Base-by-base conservation (phyloP, 2,888 invertebrate species). In the Agrotis exclamationis region DNA sequence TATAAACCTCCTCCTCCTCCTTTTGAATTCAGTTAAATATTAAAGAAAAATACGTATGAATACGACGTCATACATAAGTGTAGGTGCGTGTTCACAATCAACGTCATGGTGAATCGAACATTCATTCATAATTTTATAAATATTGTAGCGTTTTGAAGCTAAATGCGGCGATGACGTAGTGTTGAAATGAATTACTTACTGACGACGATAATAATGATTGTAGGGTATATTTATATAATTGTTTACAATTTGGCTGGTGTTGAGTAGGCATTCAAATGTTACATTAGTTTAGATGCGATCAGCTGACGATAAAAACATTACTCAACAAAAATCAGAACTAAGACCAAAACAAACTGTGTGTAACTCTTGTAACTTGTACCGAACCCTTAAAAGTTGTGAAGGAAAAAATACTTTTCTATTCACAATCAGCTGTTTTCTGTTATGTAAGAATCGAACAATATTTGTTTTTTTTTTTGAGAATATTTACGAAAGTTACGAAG, bases 91-190 rank as follows among this genome's bases (percentile, higher is more conserved):
- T 67, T 60, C 24, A 58, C 33, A 59, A 64, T 63, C 39, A 48
- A 58, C 63, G 60, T 72, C 65, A 67, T 54, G 45, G 14, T 64
- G 24, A 53, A 33, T 63, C 60, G 28, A 70, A 64, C 48, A 14
- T 67, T 70, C 56, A 78, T 82, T 78, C 63, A 78, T 64, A 67
- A 67, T 60, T 71, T 50, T 6, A 33, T 54, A 51, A 63, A 50
- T 79, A 57, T 80, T 63, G 11, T 58, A 20, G 53, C 18, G 54
- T 63, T 60, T 56, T 51, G 28, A 44, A 47, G 47, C 11, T 56
- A 47, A 50, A 39, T 57, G 33, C 13, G 22, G 47, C 18, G 14
- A 78, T 59, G 54, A 45, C 48, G 59, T 18, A 48, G 6, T 50
- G 16, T 33, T 54, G 24, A 48, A 48, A 59, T 77, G n/a, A 58